These are phyloP conservation scores for Channa maculata DNA, from an alignment of 2,113 vertebrate genomes.

Conservation along the genomic window DNA sequence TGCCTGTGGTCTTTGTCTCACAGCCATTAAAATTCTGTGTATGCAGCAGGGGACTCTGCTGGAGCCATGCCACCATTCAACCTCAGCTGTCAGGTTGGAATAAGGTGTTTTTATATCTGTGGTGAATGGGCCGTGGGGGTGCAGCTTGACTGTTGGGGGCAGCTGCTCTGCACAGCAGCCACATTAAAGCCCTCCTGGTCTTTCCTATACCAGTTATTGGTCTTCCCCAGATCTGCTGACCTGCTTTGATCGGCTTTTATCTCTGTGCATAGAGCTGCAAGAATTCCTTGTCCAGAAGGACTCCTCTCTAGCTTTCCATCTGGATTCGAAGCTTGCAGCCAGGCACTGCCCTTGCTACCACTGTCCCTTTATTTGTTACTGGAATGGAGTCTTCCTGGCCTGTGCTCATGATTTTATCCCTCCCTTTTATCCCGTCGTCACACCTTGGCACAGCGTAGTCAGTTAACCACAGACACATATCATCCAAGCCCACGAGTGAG, in stretches of 20 bases:
- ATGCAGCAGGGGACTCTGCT: slow-evolving; percentile 73
- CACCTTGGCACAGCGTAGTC: slow-evolving; percentile 19
- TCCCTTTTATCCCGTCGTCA: slow-evolving; percentile 2
- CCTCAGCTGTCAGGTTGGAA: slow-evolving; percentile 82
- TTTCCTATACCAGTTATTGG: slow-evolving; percentile 42
- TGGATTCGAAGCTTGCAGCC: slow-evolving; percentile 54
- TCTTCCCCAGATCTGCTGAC: slow-evolving; percentile 49
- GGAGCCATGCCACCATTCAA: slow-evolving; percentile 77
- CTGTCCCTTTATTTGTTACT: slow-evolving; percentile 31
- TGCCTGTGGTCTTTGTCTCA: slow-evolving; percentile 80
- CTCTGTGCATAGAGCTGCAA: slow-evolving; percentile 38
- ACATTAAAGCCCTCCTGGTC: slow-evolving; percentile 56
- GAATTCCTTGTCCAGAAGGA: slow-evolving; percentile 55
- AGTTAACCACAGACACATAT: slow-evolving; percentile 1
- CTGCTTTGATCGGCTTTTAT: slow-evolving; percentile 41
- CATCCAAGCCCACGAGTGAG: not conserved
- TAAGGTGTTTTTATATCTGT: slow-evolving; percentile 79
- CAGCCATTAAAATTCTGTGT: slow-evolving; percentile 81
- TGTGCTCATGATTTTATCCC: slow-evolving; percentile 2
- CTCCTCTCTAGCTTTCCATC: slow-evolving; percentile 68
- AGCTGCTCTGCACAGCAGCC: slow-evolving; percentile 57
- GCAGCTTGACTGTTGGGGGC: slow-evolving; percentile 52
- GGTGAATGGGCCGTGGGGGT: slow-evolving; percentile 63
- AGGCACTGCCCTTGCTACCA: slow-evolving; percentile 1
- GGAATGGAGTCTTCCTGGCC: slow-evolving; percentile 12